phyloP scores from a whole-genome alignment of 2,888 invertebrate species.

The Teinopalpus imperialis region DNA sequence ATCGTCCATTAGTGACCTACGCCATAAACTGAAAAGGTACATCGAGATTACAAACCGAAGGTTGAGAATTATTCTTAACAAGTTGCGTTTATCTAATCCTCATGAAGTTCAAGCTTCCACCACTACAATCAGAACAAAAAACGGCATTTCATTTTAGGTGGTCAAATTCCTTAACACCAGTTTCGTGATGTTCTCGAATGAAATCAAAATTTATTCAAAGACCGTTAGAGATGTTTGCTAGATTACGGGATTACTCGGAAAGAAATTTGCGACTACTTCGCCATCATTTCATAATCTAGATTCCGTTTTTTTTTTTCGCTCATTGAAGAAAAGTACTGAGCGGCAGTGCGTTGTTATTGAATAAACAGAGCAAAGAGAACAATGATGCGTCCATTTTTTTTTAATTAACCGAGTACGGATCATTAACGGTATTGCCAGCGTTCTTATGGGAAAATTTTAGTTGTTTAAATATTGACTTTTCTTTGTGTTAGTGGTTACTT shows the following conservation, averaged over 20 bases:
- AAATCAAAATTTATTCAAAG: conserved; percentile 9
- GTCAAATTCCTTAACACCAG: background rate
- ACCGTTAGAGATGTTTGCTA: conserved; percentile 11
- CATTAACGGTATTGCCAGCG: conserved; percentile 21
- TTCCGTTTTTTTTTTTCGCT: conserved; percentile 24
- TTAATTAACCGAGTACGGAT: conserved; percentile 23
- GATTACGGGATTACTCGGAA: conserved; percentile 6
- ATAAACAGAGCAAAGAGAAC: conserved; percentile 72
- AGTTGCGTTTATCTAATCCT: too few species aligned
- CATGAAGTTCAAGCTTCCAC: too few species aligned
- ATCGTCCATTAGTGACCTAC: too few species aligned
- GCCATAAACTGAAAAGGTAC: too few species aligned
- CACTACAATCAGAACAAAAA: too few species aligned
- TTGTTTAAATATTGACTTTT: too few species aligned
- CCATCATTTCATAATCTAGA: conserved; percentile 5
- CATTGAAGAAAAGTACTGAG: conserved; percentile 23
- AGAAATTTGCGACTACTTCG: conserved; percentile 1
- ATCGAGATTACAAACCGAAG: too few species aligned
- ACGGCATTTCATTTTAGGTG: background rate
- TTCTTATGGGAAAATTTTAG: conserved; percentile 33
- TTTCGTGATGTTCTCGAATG: background rate
- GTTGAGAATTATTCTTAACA: too few species aligned
- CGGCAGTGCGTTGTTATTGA: conserved; percentile 48
- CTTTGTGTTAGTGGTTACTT: too few species aligned
- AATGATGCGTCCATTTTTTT: conserved; percentile 63